Percentiles rank a stretch among this genome's conserved stretches.
These are phyloP conservation scores for Podarcis cretensis DNA, from an alignment of 2,113 vertebrate genomes.

Conservation along the genomic window DNA sequence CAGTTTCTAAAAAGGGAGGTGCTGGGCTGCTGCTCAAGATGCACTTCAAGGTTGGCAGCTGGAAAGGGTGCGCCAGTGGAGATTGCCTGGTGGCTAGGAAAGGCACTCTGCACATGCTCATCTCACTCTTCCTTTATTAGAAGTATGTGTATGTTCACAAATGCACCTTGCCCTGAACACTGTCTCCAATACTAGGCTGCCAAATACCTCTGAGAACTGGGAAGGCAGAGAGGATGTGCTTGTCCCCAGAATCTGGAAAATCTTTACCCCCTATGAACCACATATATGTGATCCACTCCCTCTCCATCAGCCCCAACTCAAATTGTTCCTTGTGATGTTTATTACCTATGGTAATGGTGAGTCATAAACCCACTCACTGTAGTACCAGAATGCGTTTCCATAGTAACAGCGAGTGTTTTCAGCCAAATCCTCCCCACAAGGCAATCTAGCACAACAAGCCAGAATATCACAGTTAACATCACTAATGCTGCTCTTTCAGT, in stretches of 20 bases:
- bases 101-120: not conserved
- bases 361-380: constrained; percentile 17
- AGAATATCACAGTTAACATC: not conserved
- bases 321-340: constrained; percentile 18
- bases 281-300: not conserved
- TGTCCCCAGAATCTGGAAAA: not conserved
- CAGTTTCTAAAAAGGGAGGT: not conserved
- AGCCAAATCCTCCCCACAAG: constrained; percentile 7
- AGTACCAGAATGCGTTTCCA: constrained; percentile 24
- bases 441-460: not conserved
- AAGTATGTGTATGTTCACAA: not conserved
- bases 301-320: not conserved
- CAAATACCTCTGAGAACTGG: not conserved
- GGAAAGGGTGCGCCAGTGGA: not conserved
- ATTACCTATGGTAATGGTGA: constrained; percentile 28
- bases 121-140: not conserved
- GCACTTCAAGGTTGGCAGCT: not conserved
- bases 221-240: not conserved
- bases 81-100: not conserved
- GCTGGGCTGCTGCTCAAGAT: not conserved
- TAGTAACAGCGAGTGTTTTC: constrained; percentile 20
- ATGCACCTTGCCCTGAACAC: not conserved
- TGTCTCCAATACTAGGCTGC: not conserved
- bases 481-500: not conserved
- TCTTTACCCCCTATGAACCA: not conserved